Conservation (phyloP, 2,113 vertebrate genomes). For the Xiphorhynchus elegans region DNA sequence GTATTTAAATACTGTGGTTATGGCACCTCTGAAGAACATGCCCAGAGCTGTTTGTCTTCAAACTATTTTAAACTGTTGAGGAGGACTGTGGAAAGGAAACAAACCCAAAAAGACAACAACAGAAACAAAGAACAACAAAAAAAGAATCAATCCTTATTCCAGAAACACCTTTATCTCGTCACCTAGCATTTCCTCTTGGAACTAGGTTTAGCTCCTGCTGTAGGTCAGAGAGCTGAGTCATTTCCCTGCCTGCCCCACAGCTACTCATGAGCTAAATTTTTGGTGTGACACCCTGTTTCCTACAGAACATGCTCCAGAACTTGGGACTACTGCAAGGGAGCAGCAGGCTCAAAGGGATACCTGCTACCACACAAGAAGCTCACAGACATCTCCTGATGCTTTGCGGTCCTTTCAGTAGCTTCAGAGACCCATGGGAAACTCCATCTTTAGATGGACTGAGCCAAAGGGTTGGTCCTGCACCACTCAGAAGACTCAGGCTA, state of each 20-base stretch:
- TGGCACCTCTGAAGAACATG: not conserved
- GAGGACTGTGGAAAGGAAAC: not conserved
- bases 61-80: not conserved
- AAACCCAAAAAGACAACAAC: not conserved
- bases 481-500: not conserved
- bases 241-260: not conserved
- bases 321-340: not conserved
- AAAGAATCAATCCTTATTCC: not conserved
- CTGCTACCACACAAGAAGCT: not conserved
- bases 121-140: not conserved
- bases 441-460: not conserved
- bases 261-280: not conserved
- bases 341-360: not conserved
- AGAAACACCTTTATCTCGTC: conserved; percentile 1
- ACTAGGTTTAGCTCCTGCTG: not conserved
- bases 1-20: not conserved
- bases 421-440: not conserved
- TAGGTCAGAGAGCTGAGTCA: conserved; percentile 12
- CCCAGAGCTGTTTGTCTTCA: not conserved
- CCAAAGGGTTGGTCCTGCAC: not conserved
- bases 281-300: not conserved
- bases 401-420: not conserved
- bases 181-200: conserved; percentile 1
- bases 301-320: not conserved
- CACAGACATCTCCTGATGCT: not conserved